phyloP scores from a whole-genome alignment of 2,888 invertebrate genomes.

The Parascotia fuliginaria region DNA sequence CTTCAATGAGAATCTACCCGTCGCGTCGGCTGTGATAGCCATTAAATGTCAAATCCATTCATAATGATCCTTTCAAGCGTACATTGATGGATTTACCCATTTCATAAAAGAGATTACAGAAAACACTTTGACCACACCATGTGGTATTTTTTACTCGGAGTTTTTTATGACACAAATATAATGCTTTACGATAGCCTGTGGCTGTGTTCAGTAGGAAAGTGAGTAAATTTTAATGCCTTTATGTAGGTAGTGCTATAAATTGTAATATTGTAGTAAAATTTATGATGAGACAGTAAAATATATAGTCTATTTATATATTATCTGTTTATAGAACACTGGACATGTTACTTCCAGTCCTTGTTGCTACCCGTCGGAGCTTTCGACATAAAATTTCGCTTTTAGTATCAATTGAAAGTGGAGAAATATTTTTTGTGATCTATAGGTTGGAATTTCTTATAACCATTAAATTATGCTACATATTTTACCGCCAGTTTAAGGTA shows the following conservation, averaged over 20 bases:
- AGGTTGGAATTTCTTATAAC: no score
- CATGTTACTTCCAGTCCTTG: background rate
- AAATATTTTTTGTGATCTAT: no score
- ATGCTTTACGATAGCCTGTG: constrained; percentile 6
- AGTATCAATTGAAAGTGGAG: no score
- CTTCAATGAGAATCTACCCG: background rate
- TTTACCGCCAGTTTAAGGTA: no score
- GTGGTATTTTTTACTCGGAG: background rate
- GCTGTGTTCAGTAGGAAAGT: background rate
- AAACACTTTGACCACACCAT: background rate
- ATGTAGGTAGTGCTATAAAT: background rate
- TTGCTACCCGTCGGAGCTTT: background rate
- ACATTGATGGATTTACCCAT: constrained; percentile 1
- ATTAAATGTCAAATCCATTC: constrained; percentile 2
- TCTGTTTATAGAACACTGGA: constrained; percentile 2
- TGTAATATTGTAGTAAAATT: constrained; percentile 2
- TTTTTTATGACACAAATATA: constrained; percentile 6
- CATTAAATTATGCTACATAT: no score
- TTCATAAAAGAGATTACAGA: background rate
- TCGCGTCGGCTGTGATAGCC: background rate
- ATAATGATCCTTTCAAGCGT: constrained; percentile 1
- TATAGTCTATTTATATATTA: no score
- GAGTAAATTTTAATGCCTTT: constrained; percentile 2
- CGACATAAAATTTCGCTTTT: no score
- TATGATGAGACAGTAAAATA: background rate